Conservation (phyloP, 2,797 vertebrate species). For the Tamandua tetradactyla region DNA sequence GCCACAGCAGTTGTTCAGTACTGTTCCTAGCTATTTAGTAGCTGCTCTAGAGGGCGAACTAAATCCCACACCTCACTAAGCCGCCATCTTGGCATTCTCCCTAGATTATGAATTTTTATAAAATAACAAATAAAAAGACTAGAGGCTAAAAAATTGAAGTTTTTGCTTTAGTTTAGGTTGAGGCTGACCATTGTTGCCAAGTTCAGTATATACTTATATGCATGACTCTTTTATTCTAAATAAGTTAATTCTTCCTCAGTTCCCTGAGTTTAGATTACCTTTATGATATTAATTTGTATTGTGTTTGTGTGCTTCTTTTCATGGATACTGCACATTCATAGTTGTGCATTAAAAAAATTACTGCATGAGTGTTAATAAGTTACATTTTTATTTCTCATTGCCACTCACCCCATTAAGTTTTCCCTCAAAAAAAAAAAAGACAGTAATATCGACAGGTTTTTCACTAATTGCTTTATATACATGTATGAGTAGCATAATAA, state of each 20-base stretch:
- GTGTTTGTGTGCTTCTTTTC: neutral
- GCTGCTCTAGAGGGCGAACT: too few species aligned
- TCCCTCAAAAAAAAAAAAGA: neutral
- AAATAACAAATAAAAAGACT: neutral
- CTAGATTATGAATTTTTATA: neutral
- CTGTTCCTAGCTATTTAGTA: too few species aligned
- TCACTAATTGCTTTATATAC: neutral
- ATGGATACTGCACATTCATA: neutral
- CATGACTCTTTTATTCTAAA: neutral
- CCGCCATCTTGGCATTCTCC: too few species aligned
- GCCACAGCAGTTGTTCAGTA: too few species aligned
- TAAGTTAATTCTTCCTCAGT: neutral
- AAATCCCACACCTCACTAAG: too few species aligned
- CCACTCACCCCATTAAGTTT: neutral
- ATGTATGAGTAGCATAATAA: neutral
- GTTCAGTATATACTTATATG: neutral
- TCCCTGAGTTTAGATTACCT: neutral
- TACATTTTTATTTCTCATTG: neutral
- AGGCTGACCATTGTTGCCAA: neutral
- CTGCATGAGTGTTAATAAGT: neutral
- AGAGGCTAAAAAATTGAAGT: neutral
- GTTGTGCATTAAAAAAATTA: neutral
- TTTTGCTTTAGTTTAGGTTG: slow-evolving; percentile 27
- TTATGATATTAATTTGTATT: slow-evolving; percentile 28
- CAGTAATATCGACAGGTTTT: slow-evolving; percentile 1